Percentiles rank a stretch among this genome's conserved stretches.
Evolutionary conservation across 1,140 invertebrate species (phyloP).

Genomic region (Drosophila miranda): DNA sequence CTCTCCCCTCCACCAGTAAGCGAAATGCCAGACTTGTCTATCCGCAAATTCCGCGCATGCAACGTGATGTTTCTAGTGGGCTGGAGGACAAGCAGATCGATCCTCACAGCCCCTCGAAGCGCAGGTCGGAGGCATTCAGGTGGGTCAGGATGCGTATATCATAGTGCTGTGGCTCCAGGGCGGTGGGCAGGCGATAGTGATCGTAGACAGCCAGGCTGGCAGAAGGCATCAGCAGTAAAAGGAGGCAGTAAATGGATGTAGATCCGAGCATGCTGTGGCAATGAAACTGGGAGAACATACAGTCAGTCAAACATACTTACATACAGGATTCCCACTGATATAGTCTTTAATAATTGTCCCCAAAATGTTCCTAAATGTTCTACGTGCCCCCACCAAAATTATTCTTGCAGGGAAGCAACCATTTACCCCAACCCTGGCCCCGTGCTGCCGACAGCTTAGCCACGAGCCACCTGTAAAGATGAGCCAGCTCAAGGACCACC

Average conservation of each 20-base stretch:
- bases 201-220: constrained; percentile 18
- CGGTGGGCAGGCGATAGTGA: constrained; percentile 85
- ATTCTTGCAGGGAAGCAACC: background rate
- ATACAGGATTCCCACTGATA: too few relatives aligned
- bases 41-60: constrained; percentile 85
- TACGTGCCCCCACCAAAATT: constrained; percentile 15
- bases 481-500: background rate
- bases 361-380: constrained; percentile 12
- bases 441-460: background rate
- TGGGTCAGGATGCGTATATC: constrained; percentile 85
- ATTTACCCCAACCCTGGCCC: background rate
- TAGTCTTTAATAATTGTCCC: too few relatives aligned
- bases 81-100: constrained; percentile 83
- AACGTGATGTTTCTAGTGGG: constrained; percentile 87
- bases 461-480: background rate
- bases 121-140: constrained; percentile 84
- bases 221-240: constrained; percentile 1
- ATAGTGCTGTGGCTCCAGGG: constrained; percentile 87
- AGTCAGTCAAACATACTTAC: too few relatives aligned
- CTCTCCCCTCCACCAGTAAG: constrained; percentile 4
- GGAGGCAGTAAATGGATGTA: too few relatives aligned
- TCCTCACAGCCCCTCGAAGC: constrained; percentile 85
- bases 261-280: constrained; percentile 20
- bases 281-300: too few relatives aligned
- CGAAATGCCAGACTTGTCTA: constrained; percentile 82